phyloP scores from a whole-genome alignment of 2,113 vertebrate species.

The Oryzias celebensis region DNA sequence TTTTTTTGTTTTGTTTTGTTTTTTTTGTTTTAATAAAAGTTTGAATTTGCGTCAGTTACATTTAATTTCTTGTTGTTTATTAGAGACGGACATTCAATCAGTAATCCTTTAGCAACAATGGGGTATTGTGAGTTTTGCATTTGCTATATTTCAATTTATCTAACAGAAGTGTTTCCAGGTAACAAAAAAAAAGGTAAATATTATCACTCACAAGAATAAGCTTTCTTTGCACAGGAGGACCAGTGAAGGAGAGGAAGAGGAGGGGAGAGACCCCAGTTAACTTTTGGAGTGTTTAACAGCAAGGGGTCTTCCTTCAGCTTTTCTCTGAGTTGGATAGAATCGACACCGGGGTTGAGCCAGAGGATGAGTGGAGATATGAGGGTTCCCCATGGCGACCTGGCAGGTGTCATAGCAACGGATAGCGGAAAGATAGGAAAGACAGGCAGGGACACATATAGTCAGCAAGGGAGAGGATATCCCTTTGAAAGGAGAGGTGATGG shows the following conservation, averaged over 20 bases:
- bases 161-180: too few species aligned
- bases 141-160: too few species aligned
- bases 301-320: slow-evolving; percentile 66
- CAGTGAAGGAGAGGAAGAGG: slow-evolving; percentile 2
- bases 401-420: slow-evolving; percentile 73
- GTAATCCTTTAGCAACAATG: too few species aligned
- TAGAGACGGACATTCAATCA: too few species aligned
- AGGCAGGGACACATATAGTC: slow-evolving; percentile 37
- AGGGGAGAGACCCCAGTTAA: slow-evolving; percentile 61
- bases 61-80: too few species aligned
- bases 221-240: slow-evolving; percentile 14
- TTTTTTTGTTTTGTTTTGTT: too few species aligned
- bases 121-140: too few species aligned
- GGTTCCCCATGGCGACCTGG: slow-evolving; percentile 68
- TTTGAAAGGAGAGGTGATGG: slow-evolving; percentile 35
- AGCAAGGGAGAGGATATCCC: slow-evolving; percentile 47
- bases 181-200: too few species aligned
- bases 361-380: slow-evolving; percentile 73
- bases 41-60: too few species aligned
- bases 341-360: slow-evolving; percentile 65
- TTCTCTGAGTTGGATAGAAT: slow-evolving; percentile 69
- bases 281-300: slow-evolving; percentile 69
- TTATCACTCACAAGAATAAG: slow-evolving; percentile 16
- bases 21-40: too few species aligned
- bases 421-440: slow-evolving; percentile 51